These are phyloP conservation scores for Lepus timidus DNA, from an alignment of 2,113 vertebrate species.

Conservation along the genomic window DNA sequence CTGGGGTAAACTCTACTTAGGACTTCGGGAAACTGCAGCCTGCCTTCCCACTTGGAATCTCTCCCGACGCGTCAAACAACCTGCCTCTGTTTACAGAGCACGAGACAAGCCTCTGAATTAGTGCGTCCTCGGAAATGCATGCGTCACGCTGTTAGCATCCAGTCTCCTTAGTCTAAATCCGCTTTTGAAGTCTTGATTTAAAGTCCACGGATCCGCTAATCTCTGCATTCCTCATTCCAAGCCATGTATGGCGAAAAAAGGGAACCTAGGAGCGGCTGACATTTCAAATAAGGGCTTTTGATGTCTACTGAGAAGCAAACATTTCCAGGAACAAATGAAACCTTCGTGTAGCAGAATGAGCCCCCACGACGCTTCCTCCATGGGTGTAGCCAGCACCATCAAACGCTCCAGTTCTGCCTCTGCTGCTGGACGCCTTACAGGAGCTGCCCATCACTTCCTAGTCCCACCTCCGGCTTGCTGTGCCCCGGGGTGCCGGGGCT, in stretches of 20 bases:
- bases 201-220: not conserved
- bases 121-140: not conserved
- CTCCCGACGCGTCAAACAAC: not conserved
- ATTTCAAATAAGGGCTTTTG: not conserved
- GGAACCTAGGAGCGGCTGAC: not conserved
- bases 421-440: no score
- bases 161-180: not conserved
- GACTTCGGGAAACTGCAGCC: not conserved
- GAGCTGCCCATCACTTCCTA: rapidly evolving
- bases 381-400: rapidly evolving
- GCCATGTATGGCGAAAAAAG: not conserved
- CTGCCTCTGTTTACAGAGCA: not conserved
- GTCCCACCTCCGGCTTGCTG: not conserved
- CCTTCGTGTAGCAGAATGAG: not conserved
- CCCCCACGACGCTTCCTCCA: rapidly evolving
- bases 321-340: not conserved
- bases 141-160: rapidly evolving
- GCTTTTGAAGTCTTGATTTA: not conserved
- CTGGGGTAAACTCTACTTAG: not conserved
- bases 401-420: not conserved
- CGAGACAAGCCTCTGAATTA: not conserved
- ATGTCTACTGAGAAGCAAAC: not conserved
- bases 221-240: not conserved
- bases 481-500: no score
- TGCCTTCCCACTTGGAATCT: not conserved